Evolutionary conservation across 2,888 invertebrate genomes (phyloP).

Genomic region (Vannuccia rotundouncinata): DNA sequence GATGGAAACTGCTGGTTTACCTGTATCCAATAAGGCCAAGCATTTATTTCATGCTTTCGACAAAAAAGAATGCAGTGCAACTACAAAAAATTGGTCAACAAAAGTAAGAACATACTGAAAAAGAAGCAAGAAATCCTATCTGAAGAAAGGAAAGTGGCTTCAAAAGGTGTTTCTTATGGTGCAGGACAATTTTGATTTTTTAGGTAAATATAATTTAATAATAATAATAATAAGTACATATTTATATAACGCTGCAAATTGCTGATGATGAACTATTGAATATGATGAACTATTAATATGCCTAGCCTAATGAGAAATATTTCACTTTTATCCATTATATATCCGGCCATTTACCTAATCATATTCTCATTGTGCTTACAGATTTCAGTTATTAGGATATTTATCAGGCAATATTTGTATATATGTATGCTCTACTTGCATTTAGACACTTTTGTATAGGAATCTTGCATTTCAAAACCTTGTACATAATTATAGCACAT

Average conservation of each 20-base stretch:
- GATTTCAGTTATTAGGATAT: constrained; percentile 23
- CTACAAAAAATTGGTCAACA: constrained; percentile 23
- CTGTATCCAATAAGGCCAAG: constrained; percentile 26
- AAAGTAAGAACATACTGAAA: constrained; percentile 23
- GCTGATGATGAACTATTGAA: too few species aligned
- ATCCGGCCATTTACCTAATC: constrained; percentile 18
- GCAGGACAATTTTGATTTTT: constrained; percentile 18
- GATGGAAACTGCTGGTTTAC: constrained; percentile 23
- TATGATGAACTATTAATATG: constrained; percentile 26
- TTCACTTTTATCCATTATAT: constrained; percentile 23
- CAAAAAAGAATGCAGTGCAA: constrained; percentile 24
- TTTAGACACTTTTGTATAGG: constrained; percentile 22
- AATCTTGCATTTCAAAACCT: constrained; percentile 24
- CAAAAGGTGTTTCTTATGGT: constrained; percentile 24
- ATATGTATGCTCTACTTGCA: constrained; percentile 26
- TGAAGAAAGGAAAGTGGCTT: constrained; percentile 23
- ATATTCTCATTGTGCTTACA: constrained; percentile 26
- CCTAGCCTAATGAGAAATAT: constrained; percentile 24
- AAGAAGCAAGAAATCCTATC: constrained; percentile 26
- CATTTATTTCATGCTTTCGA: constrained; percentile 18
- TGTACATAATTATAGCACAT: constrained; percentile 26
- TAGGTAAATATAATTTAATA: constrained; percentile 26
- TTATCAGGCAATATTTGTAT: constrained; percentile 20
- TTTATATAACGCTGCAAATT: too few species aligned
- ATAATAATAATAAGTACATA: too few species aligned